Evolutionary conservation across 2,797 vertebrate genomes (phyloP).

Genomic region (Micromesistius poutassou): DNA sequence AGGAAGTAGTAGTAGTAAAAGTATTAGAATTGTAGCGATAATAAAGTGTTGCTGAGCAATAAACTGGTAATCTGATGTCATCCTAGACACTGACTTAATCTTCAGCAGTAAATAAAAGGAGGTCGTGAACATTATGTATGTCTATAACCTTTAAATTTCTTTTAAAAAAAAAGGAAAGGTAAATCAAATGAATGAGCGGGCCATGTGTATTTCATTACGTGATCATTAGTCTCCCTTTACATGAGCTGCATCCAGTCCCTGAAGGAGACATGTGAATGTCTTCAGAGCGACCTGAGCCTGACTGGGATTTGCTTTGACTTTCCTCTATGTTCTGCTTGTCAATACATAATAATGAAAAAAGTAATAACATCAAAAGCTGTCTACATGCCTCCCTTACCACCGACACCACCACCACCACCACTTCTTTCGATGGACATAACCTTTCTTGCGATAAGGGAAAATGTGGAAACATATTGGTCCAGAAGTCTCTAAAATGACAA

Average conservation of each 20-base stretch:
- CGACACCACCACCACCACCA: background rate
- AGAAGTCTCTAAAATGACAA: too few species aligned
- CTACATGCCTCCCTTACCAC: background rate
- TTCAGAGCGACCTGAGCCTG: background rate
- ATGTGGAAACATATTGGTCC: too few species aligned
- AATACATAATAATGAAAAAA: background rate
- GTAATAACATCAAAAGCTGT: background rate
- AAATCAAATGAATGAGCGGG: background rate
- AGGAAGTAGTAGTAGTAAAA: too few species aligned
- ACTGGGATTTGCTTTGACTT: background rate
- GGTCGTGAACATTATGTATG: too few species aligned
- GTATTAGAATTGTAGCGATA: too few species aligned
- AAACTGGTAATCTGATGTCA: too few species aligned
- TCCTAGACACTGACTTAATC: background rate
- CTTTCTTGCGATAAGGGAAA: background rate
- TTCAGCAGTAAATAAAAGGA: too few species aligned
- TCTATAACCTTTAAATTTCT: too few species aligned
- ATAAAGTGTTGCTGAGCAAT: too few species aligned
- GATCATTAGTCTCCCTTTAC: background rate
- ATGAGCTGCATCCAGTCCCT: background rate
- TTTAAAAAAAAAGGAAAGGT: too few species aligned
- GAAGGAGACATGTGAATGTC: background rate
- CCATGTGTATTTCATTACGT: background rate
- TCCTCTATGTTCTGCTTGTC: background rate
- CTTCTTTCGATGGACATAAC: background rate